Percentiles rank a stretch among this genome's conserved stretches.
Conservation (phyloP, 2,113 vertebrate genomes). For the Etia nguti region DNA sequence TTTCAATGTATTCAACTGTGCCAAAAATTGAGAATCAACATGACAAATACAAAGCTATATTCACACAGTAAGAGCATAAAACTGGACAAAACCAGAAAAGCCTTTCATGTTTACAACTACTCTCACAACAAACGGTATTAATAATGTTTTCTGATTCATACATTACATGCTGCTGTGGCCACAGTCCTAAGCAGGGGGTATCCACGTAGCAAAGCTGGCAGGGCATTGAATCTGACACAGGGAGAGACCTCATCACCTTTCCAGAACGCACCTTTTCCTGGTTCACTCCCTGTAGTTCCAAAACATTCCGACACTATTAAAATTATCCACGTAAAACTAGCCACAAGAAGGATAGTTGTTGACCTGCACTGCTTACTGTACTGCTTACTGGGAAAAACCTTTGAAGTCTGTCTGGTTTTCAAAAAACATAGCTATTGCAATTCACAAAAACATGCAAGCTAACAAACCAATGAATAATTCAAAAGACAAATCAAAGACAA, state of each 20-base stretch:
- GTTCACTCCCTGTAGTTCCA: neutral
- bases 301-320: neutral
- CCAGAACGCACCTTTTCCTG: neutral
- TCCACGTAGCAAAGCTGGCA: slow-evolving; percentile 12
- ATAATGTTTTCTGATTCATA: slow-evolving; percentile 27
- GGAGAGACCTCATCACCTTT: slow-evolving; percentile 45
- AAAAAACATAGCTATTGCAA: neutral
- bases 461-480: neutral
- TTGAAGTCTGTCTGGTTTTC: neutral
- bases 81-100: neutral
- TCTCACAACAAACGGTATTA: slow-evolving; percentile 2
- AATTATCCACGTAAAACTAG: neutral
- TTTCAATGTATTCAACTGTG: neutral
- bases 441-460: neutral
- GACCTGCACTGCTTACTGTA: neutral
- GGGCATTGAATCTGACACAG: slow-evolving; percentile 46
- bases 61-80: neutral
- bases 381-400: neutral
- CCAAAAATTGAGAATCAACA: neutral
- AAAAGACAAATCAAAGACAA: neutral
- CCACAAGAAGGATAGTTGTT: neutral
- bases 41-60: neutral
- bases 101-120: slow-evolving; percentile 1
- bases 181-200: neutral
- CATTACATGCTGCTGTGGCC: neutral